These are phyloP conservation scores for Caligus rogercresseyi DNA, from an alignment of 1,140 invertebrate genomes.

Conservation along the genomic window DNA sequence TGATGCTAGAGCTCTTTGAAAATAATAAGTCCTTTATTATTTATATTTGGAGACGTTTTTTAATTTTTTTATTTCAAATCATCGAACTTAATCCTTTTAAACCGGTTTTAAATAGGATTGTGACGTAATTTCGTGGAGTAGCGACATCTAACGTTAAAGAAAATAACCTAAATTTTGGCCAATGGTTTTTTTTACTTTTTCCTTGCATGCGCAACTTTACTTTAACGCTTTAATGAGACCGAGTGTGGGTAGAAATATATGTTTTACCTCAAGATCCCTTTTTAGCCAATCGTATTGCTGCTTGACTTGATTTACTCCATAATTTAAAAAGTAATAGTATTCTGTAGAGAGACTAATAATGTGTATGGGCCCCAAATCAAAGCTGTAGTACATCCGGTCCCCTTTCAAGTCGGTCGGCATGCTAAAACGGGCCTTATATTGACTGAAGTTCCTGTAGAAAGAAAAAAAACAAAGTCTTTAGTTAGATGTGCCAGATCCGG, in stretches of 20 bases:
- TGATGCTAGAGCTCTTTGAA: no score
- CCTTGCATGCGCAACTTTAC: no score
- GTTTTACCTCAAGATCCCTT: slow-evolving; percentile 47
- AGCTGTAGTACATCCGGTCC: slow-evolving; percentile 68
- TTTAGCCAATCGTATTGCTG: slow-evolving; percentile 78
- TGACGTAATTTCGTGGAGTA: no score
- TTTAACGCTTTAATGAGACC: no score
- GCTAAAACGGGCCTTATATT: slow-evolving; percentile 47
- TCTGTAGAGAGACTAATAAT: slow-evolving; percentile 82
- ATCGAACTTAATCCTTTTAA: no score
- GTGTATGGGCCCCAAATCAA: slow-evolving; percentile 76
- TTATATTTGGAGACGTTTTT: no score
- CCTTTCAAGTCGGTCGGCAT: slow-evolving; percentile 26
- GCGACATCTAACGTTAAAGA: no score
- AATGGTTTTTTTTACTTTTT: no score
- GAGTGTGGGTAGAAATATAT: not conserved
- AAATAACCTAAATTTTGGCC: no score
- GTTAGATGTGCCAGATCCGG: not conserved
- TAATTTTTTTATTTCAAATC: no score
- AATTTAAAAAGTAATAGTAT: slow-evolving; percentile 78
- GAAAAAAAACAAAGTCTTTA: not conserved
- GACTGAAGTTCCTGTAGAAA: slow-evolving; percentile 59
- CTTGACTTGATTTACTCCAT: slow-evolving; percentile 58
- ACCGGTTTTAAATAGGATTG: no score
- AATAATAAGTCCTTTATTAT: no score